These are phyloP conservation scores for Homarus gammarus DNA, from an alignment of 2,888 invertebrate species.

Conservation along the genomic window DNA sequence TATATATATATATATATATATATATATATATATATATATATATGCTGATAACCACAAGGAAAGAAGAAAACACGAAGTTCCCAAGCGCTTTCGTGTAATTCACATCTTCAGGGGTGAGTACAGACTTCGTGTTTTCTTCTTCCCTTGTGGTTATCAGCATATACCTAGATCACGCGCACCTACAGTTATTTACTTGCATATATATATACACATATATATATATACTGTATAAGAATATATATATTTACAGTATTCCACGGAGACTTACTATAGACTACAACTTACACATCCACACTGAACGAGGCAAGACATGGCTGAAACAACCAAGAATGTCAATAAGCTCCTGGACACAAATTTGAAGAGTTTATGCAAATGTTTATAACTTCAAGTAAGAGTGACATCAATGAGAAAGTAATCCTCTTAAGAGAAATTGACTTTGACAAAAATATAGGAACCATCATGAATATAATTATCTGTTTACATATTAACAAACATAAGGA, in stretches of 20 bases:
- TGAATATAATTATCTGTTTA: not conserved
- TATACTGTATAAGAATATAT: no score
- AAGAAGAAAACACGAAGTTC: no score
- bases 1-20: slow-evolving; percentile 35
- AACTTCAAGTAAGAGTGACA: not conserved
- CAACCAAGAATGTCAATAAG: slow-evolving; percentile 62
- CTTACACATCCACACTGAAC: slow-evolving; percentile 68
- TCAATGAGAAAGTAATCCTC: not conserved
- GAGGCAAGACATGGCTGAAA: slow-evolving; percentile 69
- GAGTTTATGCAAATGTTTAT: not conserved
- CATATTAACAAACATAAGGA: not conserved
- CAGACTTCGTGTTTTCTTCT: no score
- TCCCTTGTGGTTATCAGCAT: no score
- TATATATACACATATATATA: slow-evolving; percentile 33
- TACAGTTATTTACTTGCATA: slow-evolving; percentile 6
- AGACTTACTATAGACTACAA: slow-evolving; percentile 5
- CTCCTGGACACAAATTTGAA: slow-evolving; percentile 1
- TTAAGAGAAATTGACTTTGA: not conserved
- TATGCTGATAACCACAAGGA: no score
- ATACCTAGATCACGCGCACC: no score
- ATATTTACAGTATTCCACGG: no score
- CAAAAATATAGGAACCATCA: not conserved
- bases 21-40: no score
- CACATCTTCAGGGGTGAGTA: no score
- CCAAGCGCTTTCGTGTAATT: no score